A percentile compares a stretch with the other conserved stretches of the same genome.
Evolutionary conservation across 2,113 vertebrate genomes (phyloP).

Genomic region (Ptychochromis oligacanthus): DNA sequence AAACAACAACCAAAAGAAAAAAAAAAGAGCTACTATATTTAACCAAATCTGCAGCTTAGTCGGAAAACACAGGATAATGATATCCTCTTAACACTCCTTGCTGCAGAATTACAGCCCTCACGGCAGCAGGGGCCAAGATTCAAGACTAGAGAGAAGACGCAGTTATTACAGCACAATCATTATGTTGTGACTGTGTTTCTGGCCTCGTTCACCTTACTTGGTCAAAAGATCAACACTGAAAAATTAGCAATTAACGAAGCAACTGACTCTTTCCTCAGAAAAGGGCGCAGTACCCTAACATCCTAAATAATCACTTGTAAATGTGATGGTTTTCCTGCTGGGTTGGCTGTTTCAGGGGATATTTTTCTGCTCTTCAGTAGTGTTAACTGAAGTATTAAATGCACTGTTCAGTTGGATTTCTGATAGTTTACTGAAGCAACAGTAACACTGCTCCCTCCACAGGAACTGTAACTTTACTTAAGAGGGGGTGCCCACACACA

Average conservation of each 20-base stretch:
- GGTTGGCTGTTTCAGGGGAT: conserved; percentile 45
- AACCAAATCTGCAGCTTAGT: conserved; percentile 85
- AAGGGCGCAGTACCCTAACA: conserved; percentile 41
- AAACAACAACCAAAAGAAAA: conserved; percentile 65
- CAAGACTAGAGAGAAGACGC: conserved; percentile 70
- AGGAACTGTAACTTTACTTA: conserved; percentile 33
- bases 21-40: conserved; percentile 80
- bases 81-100: conserved; percentile 82
- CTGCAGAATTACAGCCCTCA: conserved; percentile 77
- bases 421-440: conserved; percentile 31
- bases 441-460: conserved; percentile 9
- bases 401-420: conserved; percentile 23
- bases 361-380: conserved; percentile 31
- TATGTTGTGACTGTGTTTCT: conserved; percentile 69
- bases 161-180: conserved; percentile 74
- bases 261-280: conserved; percentile 37
- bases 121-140: conserved; percentile 69
- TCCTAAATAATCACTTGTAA: conserved; percentile 52
- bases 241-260: conserved; percentile 76
- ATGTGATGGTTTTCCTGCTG: conserved; percentile 58
- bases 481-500: conserved; percentile 29
- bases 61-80: conserved; percentile 82
- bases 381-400: conserved; percentile 33
- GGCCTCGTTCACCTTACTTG: conserved; percentile 68
- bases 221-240: conserved; percentile 69